Base-by-base conservation (phyloP, 2,888 invertebrate species). In the Drosophila peninsularis region DNA sequence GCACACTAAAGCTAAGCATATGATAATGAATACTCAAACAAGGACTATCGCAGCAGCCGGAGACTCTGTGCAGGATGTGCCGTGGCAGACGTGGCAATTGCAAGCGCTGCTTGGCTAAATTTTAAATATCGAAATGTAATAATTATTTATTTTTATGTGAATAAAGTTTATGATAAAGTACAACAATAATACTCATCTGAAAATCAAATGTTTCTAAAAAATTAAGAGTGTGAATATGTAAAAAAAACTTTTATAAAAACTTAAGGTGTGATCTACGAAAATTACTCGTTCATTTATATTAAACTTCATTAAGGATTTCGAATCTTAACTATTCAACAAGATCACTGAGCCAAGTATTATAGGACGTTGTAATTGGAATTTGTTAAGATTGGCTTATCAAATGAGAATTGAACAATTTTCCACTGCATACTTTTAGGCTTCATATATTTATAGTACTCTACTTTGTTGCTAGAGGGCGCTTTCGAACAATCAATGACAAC, bases 81-180 rank as follows among this genome's bases (percentile, higher is more conserved):
- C 37, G 55, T 45, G 63, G 61, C 49, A 21, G 13, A 11, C 55
- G 37, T 39, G 41, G 32, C 32, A 57, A 65, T 47, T 30, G 34
- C 0, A 45, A 70, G 72, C 61, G 56, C 62, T 49, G 58, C 57
- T 78, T 69, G 56, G 41, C 30, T 45, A 57, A 64, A 42, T 70
- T 36, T 53, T 68, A 52, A 62, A 62, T 75, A 60, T 83, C 82
- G 82, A 82, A 87, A 82, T 89, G 82, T 85, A 88, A 84, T 71
- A 87, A 88, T 71, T 89, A 89, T 88, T 89, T 84, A 84, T 84
- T 84, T 82, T 71, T 89, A 88, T 84, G 76, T 89, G 83, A 84
- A 84, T 84, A 84, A 84, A 84, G 73, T 76, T 84, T 87, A 84
- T 88, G 60, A 70, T 88, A 88, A 83, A 86, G 86, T 82, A 80